Conservation (phyloP, 2,888 invertebrate genomes). For the Polyommatus iphigenia region DNA sequence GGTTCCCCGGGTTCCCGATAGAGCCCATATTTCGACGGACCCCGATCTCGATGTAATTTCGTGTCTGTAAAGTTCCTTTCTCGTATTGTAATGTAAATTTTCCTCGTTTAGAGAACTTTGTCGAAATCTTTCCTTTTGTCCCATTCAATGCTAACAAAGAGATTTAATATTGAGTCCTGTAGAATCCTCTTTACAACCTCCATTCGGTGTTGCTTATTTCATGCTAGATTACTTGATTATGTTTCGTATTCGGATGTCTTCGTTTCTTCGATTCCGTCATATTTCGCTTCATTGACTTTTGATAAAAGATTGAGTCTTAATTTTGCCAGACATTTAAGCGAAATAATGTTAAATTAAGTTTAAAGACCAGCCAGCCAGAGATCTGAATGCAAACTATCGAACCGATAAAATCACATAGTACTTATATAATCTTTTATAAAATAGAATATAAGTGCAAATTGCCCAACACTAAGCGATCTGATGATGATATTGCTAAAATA, state of each 20-base stretch:
- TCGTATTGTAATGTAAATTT: conserved; percentile 68
- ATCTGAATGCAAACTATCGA: too few species aligned
- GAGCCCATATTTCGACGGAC: conserved; percentile 51
- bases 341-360: background rate
- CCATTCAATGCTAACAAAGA: conserved; percentile 57
- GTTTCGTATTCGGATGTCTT: background rate
- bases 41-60: conserved; percentile 56
- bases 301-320: background rate
- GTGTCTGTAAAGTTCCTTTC: conserved; percentile 57
- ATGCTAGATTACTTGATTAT: conserved; percentile 55
- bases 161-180: conserved; percentile 60
- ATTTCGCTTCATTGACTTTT: background rate
- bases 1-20: conserved; percentile 46
- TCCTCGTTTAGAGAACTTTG: conserved; percentile 55
- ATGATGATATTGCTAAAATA: too few species aligned
- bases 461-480: too few species aligned
- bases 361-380: too few species aligned
- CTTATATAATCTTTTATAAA: too few species aligned
- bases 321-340: background rate
- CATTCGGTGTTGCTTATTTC: conserved; percentile 49
- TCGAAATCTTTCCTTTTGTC: conserved; percentile 58
- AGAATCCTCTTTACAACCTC: conserved; percentile 43
- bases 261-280: background rate
- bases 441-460: too few species aligned
- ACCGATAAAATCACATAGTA: too few species aligned